Evolutionary conservation across 2,888 invertebrate genomes (phyloP).

Genomic region (Drosophila stalkeri): DNA sequence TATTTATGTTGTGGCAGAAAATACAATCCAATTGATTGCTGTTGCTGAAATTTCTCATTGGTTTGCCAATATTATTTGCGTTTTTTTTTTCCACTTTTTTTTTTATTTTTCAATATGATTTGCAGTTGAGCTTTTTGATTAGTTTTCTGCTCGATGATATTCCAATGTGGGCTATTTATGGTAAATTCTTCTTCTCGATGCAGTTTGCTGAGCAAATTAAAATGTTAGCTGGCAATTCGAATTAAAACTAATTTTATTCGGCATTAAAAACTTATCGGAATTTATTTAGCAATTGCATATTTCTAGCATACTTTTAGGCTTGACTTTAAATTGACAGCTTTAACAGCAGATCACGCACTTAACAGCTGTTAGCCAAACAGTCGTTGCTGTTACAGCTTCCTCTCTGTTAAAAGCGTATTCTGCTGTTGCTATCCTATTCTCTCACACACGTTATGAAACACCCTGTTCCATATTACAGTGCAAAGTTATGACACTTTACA

Average conservation of each 20-base stretch:
- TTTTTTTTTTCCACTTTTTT: slow-evolving; percentile 25
- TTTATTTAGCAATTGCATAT: background rate
- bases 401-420: slow-evolving; percentile 1
- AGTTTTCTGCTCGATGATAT: slow-evolving; percentile 53
- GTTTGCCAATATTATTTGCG: slow-evolving; percentile 60
- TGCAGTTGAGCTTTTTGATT: slow-evolving; percentile 67
- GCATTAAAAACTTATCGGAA: background rate
- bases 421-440: background rate
- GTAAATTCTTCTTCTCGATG: slow-evolving; percentile 21
- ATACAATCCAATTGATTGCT: slow-evolving; percentile 57
- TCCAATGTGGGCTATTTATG: slow-evolving; percentile 44
- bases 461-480: background rate
- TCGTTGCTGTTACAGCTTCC: background rate
- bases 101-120: slow-evolving; percentile 18
- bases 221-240: slow-evolving; percentile 6
- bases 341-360: slow-evolving; percentile 8
- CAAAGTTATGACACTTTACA: slow-evolving; percentile 66
- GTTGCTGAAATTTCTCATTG: slow-evolving; percentile 58
- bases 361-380: slow-evolving; percentile 15
- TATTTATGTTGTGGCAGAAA: slow-evolving; percentile 37
- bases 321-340: background rate
- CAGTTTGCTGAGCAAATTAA: slow-evolving; percentile 29
- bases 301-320: slow-evolving; percentile 43
- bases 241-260: slow-evolving; percentile 1
- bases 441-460: slow-evolving; percentile 11